Conservation (phyloP, 2,888 invertebrate genomes). For the Drosophila atripex region DNA sequence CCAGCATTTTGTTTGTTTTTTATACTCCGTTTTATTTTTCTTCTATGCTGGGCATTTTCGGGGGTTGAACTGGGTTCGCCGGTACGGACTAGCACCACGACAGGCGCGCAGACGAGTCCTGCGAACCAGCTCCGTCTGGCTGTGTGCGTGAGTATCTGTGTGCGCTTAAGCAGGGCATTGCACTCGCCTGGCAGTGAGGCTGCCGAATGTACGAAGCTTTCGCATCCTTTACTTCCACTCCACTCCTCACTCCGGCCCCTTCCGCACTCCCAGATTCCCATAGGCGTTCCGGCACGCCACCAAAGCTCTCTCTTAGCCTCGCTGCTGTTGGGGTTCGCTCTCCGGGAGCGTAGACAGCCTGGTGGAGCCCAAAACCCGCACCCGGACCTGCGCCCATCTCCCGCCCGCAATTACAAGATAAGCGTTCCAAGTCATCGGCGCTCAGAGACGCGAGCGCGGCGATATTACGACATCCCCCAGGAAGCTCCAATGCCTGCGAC, state of each 20-base stretch:
- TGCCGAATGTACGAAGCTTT: slow-evolving; percentile 26
- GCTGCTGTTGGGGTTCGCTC: background rate
- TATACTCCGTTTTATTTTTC: slow-evolving; percentile 9
- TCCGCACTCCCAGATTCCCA: slow-evolving; percentile 51
- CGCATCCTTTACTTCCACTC: slow-evolving; percentile 21
- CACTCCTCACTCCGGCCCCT: slow-evolving; percentile 14
- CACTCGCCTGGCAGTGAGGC: slow-evolving; percentile 55
- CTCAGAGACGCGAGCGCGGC: slow-evolving; percentile 60
- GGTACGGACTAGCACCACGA: slow-evolving; percentile 64
- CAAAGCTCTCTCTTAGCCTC: slow-evolving; percentile 42
- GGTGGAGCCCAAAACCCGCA: slow-evolving; percentile 12
- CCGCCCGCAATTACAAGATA: slow-evolving; percentile 71
- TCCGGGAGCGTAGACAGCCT: background rate
- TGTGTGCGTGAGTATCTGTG: slow-evolving; percentile 22
- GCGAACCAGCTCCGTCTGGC: slow-evolving; percentile 16
- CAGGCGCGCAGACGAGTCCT: slow-evolving; percentile 69
- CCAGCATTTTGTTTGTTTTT: slow-evolving; percentile 44
- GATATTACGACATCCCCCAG: slow-evolving; percentile 12
- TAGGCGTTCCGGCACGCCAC: slow-evolving; percentile 47
- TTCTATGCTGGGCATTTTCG: slow-evolving; percentile 52
- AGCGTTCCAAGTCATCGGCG: slow-evolving; percentile 62
- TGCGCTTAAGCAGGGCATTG: slow-evolving; percentile 77
- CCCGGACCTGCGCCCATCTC: slow-evolving; percentile 34
- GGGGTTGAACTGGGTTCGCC: slow-evolving; percentile 70
- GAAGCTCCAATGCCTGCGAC: slow-evolving; percentile 10